These are phyloP conservation scores for Unio pictorum DNA, from an alignment of 2,888 invertebrate species.

Conservation along the genomic window DNA sequence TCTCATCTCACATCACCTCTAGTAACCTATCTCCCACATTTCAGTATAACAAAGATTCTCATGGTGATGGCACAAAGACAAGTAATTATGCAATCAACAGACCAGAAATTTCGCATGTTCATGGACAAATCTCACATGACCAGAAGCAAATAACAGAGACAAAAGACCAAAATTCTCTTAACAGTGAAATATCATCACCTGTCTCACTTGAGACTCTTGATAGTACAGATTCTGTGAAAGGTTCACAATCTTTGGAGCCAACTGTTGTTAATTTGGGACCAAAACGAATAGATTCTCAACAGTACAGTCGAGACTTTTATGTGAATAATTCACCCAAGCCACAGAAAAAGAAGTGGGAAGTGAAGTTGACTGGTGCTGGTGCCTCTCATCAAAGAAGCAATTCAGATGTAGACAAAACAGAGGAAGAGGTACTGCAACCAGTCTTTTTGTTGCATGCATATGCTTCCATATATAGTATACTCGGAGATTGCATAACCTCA, in stretches of 20 bases:
- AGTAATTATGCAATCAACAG: conserved; percentile 1
- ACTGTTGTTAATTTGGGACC: conserved; percentile 47
- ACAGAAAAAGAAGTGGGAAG: conserved; percentile 42
- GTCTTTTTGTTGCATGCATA: no score
- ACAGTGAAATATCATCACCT: no score
- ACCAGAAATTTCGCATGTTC: conserved; percentile 6
- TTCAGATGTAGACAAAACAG: conserved; percentile 23
- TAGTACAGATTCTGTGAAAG: neutral
- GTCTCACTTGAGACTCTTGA: neutral
- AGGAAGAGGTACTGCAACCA: conserved; percentile 38
- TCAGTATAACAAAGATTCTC: neutral
- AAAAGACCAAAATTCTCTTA: neutral
- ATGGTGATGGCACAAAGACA: conserved; percentile 13
- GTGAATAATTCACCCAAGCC: conserved; percentile 31
- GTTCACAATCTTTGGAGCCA: conserved; percentile 16
- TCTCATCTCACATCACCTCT: no score
- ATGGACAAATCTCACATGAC: neutral
- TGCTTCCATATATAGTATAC: no score
- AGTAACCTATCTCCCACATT: no score
- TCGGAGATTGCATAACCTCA: no score
- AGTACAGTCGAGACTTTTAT: conserved; percentile 60
- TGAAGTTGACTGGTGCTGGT: conserved; percentile 39
- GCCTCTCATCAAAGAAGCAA: conserved; percentile 32
- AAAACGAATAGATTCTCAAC: conserved; percentile 50
- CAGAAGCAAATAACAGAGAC: conserved; percentile 2